Evolutionary conservation across 2,797 vertebrate genomes (phyloP).

Genomic region (Halcyon smyrnensis): DNA sequence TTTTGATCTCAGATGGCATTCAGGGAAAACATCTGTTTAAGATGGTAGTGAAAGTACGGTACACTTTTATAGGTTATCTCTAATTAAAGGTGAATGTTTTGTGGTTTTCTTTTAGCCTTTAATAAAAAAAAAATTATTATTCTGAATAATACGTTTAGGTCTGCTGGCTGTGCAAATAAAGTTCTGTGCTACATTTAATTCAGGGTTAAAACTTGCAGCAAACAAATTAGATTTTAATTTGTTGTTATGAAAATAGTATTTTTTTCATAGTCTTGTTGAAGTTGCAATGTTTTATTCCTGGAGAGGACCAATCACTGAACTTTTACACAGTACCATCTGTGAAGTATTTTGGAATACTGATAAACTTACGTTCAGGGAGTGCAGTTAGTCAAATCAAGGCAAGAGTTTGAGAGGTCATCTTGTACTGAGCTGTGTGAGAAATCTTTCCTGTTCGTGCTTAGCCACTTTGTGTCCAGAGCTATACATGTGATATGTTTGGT

Average conservation of each 20-base stretch:
- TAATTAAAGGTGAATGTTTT: neutral
- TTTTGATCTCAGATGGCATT: neutral
- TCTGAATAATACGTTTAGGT: neutral
- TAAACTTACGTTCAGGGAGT: neutral
- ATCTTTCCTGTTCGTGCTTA: fast-evolving
- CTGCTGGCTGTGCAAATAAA: neutral
- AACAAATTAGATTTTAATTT: neutral
- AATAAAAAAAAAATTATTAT: neutral
- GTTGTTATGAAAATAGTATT: neutral
- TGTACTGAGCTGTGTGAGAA: neutral
- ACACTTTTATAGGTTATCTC: neutral
- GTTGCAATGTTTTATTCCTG: neutral
- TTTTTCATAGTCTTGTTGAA: neutral
- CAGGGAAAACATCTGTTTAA: neutral
- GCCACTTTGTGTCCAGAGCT: neutral
- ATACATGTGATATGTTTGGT: fast-evolving
- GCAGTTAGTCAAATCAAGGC: neutral
- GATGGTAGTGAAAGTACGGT: neutral
- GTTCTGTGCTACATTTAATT: neutral
- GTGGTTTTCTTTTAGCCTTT: neutral
- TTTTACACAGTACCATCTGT: neutral
- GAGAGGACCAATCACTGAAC: neutral
- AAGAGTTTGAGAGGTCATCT: neutral
- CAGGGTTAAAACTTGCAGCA: neutral
- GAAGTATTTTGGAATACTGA: neutral